These are phyloP conservation scores for Formicarius rufipectus DNA, from an alignment of 2,113 vertebrate genomes.

Conservation along the genomic window DNA sequence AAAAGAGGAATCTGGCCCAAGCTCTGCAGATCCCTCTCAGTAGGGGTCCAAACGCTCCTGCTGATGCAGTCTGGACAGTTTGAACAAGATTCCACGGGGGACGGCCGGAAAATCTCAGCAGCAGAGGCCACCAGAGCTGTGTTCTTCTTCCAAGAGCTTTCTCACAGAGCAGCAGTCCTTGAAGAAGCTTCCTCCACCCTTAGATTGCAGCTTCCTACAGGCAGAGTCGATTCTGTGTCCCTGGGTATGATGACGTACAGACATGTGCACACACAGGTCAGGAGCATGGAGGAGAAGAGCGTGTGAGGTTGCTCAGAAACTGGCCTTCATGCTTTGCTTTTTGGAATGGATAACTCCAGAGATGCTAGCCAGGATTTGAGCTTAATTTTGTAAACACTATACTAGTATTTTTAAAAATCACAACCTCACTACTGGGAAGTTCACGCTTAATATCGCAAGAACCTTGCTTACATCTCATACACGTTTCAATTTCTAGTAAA, in stretches of 20 bases:
- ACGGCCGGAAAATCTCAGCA: neutral
- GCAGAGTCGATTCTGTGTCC: neutral
- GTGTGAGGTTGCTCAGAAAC: accelerated
- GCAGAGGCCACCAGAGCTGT: neutral
- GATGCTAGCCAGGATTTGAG: neutral
- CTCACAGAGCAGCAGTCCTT: neutral
- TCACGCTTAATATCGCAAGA: neutral
- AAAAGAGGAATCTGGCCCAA: neutral
- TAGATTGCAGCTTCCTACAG: neutral
- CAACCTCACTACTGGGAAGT: neutral
- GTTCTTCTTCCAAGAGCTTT: neutral
- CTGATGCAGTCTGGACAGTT: neutral
- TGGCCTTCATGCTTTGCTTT: neutral
- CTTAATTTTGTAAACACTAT: neutral
- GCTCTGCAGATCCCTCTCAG: neutral
- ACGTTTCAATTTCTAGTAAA: neutral
- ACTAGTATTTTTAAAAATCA: neutral
- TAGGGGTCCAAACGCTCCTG: neutral
- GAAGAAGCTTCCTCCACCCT: neutral
- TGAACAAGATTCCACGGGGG: accelerated
- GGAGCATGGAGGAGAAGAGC: accelerated
- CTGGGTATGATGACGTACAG: neutral
- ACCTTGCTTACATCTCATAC: neutral
- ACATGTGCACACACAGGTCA: neutral
- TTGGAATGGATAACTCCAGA: neutral